Conservation (phyloP, 2,888 invertebrate species). For the Archips crataeganus region DNA sequence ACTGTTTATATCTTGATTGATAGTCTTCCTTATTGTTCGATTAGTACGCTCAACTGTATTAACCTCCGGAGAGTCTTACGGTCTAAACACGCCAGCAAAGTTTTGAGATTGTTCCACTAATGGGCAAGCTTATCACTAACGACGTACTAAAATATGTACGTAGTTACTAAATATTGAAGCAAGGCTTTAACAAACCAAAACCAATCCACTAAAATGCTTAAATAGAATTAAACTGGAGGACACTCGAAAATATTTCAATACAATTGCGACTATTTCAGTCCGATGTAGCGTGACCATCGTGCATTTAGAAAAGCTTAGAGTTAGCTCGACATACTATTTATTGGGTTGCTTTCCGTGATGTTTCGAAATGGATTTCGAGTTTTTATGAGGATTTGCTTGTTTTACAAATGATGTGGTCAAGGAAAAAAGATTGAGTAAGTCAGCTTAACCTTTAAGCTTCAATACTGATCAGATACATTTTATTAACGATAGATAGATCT, state of each 20-base stretch:
- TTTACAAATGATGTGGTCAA: background rate
- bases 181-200: background rate
- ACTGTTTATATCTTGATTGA: background rate
- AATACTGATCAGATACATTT: too few relatives aligned
- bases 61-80: background rate
- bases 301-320: slow-evolving; percentile 5
- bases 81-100: background rate
- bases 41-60: background rate
- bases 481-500: too few relatives aligned
- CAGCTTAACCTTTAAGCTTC: too few relatives aligned
- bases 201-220: background rate
- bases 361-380: background rate
- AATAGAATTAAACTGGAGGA: slow-evolving; percentile 6
- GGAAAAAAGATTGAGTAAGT: too few relatives aligned
- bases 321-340: background rate
- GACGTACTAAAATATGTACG: background rate
- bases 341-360: background rate
- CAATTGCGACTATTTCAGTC: background rate
- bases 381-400: background rate
- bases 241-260: background rate
- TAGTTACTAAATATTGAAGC: background rate
- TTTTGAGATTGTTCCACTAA: background rate
- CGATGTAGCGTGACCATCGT: slow-evolving; percentile 15
- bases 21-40: background rate
- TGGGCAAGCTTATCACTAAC: background rate